Base-by-base conservation (phyloP, 2,888 invertebrate genomes). In the Sarcophaga carnaria region DNA sequence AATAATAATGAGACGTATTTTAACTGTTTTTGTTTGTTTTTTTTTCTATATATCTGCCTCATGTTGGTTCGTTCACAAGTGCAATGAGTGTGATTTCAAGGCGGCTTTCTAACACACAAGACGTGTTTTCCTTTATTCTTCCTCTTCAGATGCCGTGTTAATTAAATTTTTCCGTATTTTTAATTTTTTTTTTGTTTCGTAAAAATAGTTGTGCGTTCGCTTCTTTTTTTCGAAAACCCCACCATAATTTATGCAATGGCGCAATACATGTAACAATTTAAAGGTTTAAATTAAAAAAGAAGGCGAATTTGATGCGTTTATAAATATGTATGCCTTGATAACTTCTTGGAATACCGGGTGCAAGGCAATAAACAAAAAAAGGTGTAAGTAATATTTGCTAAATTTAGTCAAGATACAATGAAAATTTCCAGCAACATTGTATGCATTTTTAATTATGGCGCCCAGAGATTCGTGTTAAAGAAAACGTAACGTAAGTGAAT, bases 361-460 rank as follows among this genome's bases (percentile, higher is more conserved):
- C 67, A 66, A 81, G 47, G 49, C 27, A 77, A 49, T 20, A 54
- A 67, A 45, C 27, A 63, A 20, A 71, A 20, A 70, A 22, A 82
- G 80, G 80, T 80, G 83, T 80, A 80, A 80, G 83, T 80, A 80
- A 80, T 77, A 71, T 60, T 86, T 83, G 79, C 78, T 78, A 75
- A 81, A 81, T 81, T 78, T 49, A 77, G 67, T 74, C 47, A 81
- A 85, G 63, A 80, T 80, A 67, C 62, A 62, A 69, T 47, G 64
- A 75, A 69, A 82, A 82, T 37, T 74, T 85, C 6, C 74, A 75
- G 72, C 76, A 25, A 86, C 80, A 62, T 77, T 67, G 20, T 86
- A 22, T 86, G 83, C 75, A 83, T 83, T 83, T 77, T 81, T 66
- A 86, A 83, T 86, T 78, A 25, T 70, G 80, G 80, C 86, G 86